Evolutionary conservation across 2,113 vertebrate genomes (phyloP), one percentile per base, ranked within the genome.

Genomic region (Bucco capensis): DNA sequence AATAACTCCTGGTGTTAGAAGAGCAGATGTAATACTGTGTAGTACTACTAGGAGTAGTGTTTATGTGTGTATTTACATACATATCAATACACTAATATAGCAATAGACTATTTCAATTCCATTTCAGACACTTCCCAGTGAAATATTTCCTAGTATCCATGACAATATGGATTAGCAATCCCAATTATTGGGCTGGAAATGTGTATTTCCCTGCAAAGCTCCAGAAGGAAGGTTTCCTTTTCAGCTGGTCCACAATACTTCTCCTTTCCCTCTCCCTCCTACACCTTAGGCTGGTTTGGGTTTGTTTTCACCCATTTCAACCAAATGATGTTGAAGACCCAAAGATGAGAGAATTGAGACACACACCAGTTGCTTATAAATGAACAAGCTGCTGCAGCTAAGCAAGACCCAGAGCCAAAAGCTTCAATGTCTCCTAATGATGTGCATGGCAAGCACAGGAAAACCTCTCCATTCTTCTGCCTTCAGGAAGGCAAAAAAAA

Each of bases 401-500:
- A 51, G 47, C 27, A 16, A 28, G 23, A 40, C 3, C 11, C 16
- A 50, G 9, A 31, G 28, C 38, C 85, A 77, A 89, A 80, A 87
- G 2, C 71, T 77, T 27, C 71, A 91, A 53, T 69, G 25, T 8
- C 57, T 93, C 24, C 1, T 35, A 60, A 66, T 1, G 12, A 58
- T 56, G 21, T 72, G 19, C 37, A 57, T 6, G n/a, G 18, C 35
- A 91, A 71, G 38, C 21, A 92, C 22, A 40, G 46, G 19, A 79
- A 95, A n/a, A 71, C 53, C 10, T 72, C 80, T 54, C 4, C 31
- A 60, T 93, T 73, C n/a, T 85, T 84, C 69, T 2, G 2, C 44
- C 21, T 92, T 85, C 74, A 50, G 46, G 35, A 72, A 88, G 12
- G 75, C 11, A 50, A 90, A 91, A 90, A 85, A 79, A 38, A 44